phyloP scores from a whole-genome alignment of 2,797 vertebrate genomes.

The Luscinia megarhynchos region DNA sequence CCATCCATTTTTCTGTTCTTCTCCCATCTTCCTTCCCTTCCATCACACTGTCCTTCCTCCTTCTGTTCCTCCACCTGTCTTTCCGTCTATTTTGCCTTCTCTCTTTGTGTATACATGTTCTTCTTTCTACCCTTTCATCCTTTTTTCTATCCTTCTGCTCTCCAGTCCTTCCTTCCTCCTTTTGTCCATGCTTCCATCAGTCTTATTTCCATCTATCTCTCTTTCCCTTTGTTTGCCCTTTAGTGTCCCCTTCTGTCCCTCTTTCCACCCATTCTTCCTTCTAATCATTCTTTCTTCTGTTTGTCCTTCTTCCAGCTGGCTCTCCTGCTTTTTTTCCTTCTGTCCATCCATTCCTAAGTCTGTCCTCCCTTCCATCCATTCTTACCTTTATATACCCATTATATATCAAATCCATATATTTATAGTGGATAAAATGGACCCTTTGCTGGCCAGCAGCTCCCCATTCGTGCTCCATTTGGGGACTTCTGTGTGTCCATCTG shows the following conservation, averaged over 20 bases:
- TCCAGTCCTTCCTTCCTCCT: background rate
- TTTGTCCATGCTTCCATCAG: background rate
- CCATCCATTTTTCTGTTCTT: background rate
- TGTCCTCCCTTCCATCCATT: background rate
- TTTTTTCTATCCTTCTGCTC: background rate
- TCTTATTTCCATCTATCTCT: background rate
- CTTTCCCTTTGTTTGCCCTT: background rate
- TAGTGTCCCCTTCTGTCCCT: background rate
- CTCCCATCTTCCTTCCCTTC: background rate
- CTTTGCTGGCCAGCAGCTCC: background rate
- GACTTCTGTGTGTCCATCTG: background rate
- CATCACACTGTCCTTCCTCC: background rate
- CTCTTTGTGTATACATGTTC: background rate
- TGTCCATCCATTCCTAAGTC: background rate
- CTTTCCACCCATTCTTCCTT: background rate
- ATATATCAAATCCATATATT: background rate
- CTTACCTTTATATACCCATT: background rate
- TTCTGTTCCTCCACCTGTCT: background rate
- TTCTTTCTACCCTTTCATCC: background rate
- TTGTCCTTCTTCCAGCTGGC: background rate
- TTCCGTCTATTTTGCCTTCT: background rate
- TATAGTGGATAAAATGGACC: background rate
- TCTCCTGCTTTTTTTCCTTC: background rate
- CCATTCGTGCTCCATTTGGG: accelerated
- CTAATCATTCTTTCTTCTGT: background rate